A percentile compares a stretch with the other conserved stretches of the same genome.
Evolutionary conservation across 53 echinoderm and acorn worm species (phyloP).

Genomic region (Stichopus horrens): DNA sequence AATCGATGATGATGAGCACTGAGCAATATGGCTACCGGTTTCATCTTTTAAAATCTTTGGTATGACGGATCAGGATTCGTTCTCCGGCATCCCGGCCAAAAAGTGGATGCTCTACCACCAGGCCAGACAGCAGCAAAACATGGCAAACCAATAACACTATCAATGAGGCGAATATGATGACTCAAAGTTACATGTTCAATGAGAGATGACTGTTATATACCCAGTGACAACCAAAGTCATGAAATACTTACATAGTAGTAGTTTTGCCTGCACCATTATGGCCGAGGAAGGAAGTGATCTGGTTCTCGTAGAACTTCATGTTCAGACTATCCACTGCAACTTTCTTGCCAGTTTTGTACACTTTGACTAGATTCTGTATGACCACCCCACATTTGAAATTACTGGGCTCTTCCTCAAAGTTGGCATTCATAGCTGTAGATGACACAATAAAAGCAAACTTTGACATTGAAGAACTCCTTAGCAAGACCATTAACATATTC

Average conservation of each 20-base stretch:
- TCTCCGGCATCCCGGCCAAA: too few species aligned
- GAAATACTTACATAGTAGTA: slow-evolving; percentile 87
- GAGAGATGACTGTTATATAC: too few species aligned
- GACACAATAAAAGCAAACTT: background rate
- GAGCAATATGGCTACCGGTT: too few species aligned
- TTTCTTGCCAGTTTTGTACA: slow-evolving; percentile 87
- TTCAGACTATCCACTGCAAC: slow-evolving; percentile 86
- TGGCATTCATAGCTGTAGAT: slow-evolving; percentile 52
- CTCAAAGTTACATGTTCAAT: too few species aligned
- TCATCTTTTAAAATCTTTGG: too few species aligned
- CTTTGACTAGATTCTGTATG: slow-evolving; percentile 76
- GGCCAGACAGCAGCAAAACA: too few species aligned
- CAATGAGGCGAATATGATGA: too few species aligned
- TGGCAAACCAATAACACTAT: too few species aligned
- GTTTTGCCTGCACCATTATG: slow-evolving; percentile 99
- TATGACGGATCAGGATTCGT: too few species aligned
- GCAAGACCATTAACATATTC: too few species aligned
- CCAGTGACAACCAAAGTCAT: background rate
- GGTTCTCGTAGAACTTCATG: slow-evolving; percentile 95
- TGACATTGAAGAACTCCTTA: background rate
- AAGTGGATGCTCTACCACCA: too few species aligned
- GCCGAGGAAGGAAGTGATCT: slow-evolving; percentile 96
- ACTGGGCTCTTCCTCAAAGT: slow-evolving; percentile 85
- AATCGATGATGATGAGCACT: too few species aligned
- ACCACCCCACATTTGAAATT: slow-evolving; percentile 82